Base-by-base conservation (phyloP, 2,797 vertebrate species). In the Cynodonichthys magdalenae region DNA sequence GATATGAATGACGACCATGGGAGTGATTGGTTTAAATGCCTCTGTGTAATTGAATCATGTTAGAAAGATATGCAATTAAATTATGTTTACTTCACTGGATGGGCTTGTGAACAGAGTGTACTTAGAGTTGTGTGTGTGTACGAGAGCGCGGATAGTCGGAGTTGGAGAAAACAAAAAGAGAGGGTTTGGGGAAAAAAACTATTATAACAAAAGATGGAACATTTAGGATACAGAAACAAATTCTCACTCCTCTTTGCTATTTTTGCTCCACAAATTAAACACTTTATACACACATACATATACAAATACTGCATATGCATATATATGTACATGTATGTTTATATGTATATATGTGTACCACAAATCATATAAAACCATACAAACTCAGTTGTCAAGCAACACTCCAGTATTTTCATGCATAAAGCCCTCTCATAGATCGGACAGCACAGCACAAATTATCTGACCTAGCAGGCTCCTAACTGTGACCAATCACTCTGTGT, bases 61-160 rank as follows among this genome's bases (percentile, higher is more conserved):
- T 89, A 88, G 84, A 86, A 87, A 84, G 90, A 92, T 90, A 92
- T 91, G 89, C 86, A 90, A 92, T 92, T 91, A 87, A 92, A 92
- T 92, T 90, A 92, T 85, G 81, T 90, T 90, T 90, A 89, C 90
- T 91, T 89, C 78, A 85, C 82, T 88, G 84, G 73, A 84, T 87
- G 75, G 77, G 79, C 60, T 78, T 84, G 82, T 87, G 86, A 75
- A 84, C 77, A 57, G 66, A 75, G 68, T 80, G 47, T 54, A 53
- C 36, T 71, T 28, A 70, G 69, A 59, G 46, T 58, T 58, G 47
- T 46, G 48, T 42, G 47, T 36, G 34, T 44, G 36, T 54, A 63
- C 47, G 45, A 69, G 61, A 46, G 42, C 57, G 59, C 53, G 6
- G 14, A 10, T 15, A 15, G 20, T 36, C n/a, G 50, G 61, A n/a